Percentiles rank a stretch among this genome's conserved stretches.
Evolutionary conservation across 2,113 vertebrate genomes (phyloP).

Genomic region (Psilopsiagon aymara): DNA sequence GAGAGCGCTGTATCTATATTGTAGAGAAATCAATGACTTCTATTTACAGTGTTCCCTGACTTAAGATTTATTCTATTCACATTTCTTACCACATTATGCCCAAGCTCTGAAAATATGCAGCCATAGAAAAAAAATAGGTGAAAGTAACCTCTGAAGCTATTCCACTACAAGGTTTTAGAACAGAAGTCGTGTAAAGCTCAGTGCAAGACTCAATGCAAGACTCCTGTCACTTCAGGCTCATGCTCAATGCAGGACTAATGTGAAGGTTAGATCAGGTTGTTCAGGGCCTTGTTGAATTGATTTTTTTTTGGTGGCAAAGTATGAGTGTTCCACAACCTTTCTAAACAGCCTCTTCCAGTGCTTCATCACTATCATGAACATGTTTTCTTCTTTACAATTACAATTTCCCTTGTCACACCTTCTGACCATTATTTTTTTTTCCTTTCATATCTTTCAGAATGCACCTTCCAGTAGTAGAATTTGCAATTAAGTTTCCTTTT

Average conservation of each 20-base stretch:
- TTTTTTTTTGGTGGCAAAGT: background rate
- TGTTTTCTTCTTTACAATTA: background rate
- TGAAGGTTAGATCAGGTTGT: background rate
- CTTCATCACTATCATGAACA: rapidly evolving
- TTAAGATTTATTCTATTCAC: background rate
- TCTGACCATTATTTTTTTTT: background rate
- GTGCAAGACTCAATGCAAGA: background rate
- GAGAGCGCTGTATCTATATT: background rate
- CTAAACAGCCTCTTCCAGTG: background rate
- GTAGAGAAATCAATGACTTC: background rate
- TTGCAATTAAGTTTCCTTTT: background rate
- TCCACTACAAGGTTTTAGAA: background rate
- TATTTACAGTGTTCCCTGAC: background rate
- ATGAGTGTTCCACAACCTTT: background rate
- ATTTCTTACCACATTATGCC: background rate
- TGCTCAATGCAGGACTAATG: background rate
- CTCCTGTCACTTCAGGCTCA: background rate
- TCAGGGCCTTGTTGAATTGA: background rate
- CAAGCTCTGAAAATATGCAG: background rate
- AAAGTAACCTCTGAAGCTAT: background rate
- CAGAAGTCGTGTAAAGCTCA: background rate
- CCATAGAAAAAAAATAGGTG: background rate
- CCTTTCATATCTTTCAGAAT: background rate
- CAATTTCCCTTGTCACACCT: background rate
- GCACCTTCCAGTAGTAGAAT: background rate